Evolutionary conservation across 2,888 invertebrate genomes (phyloP).

Genomic region (Strigamia crassipes): DNA sequence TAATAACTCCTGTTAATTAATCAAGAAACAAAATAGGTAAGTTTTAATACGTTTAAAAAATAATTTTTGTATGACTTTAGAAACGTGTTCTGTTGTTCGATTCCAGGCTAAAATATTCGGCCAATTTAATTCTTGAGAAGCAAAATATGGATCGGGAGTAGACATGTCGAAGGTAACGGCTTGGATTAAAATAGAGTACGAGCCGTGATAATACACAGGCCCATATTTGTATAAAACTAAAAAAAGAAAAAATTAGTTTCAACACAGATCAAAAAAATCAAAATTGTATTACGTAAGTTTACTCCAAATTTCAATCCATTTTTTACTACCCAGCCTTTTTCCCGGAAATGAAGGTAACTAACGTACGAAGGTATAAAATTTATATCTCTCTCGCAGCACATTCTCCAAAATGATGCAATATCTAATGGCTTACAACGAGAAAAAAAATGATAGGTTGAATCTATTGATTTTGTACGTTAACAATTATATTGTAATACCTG

Average conservation of each 20-base stretch:
- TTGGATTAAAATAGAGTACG: not conserved
- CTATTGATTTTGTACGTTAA: not conserved
- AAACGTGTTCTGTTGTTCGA: slow-evolving; percentile 39
- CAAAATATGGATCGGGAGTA: not conserved
- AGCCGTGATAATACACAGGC: slow-evolving; percentile 24
- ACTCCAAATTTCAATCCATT: slow-evolving; percentile 87
- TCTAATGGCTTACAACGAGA: not conserved
- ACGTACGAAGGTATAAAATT: slow-evolving; percentile 73
- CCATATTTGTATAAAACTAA: slow-evolving; percentile 36
- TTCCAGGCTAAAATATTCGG: slow-evolving; percentile 14
- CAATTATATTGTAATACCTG: not conserved
- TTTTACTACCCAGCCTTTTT: slow-evolving; percentile 90
- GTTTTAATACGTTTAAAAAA: not conserved
- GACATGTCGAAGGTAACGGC: not conserved
- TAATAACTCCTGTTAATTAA: not conserved
- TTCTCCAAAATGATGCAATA: slow-evolving; percentile 62
- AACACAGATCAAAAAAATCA: not conserved
- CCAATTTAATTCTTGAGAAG: not conserved
- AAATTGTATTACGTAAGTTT: slow-evolving; percentile 73
- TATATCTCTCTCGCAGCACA: slow-evolving; percentile 66
- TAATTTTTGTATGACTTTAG: not conserved
- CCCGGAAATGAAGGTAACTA: slow-evolving; percentile 80
- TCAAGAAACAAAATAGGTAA: not conserved
- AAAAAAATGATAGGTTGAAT: not conserved
- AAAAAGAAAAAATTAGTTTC: not conserved